phyloP scores from a whole-genome alignment of 2,888 invertebrate species.

The Myopa tessellatipennis region DNA sequence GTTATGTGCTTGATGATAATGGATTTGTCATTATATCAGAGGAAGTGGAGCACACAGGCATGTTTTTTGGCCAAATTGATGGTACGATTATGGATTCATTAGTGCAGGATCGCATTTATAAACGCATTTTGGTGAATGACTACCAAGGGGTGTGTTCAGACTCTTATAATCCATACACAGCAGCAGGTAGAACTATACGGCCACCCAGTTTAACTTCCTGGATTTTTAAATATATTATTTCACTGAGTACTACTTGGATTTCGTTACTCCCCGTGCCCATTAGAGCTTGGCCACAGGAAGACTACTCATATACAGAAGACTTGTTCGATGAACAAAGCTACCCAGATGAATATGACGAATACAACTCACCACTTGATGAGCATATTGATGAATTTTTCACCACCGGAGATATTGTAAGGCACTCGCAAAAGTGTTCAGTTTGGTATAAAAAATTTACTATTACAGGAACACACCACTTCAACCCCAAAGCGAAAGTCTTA shows the following conservation, averaged over 20 bases:
- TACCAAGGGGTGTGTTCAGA: slow-evolving; percentile 89
- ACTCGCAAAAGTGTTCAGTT: not conserved
- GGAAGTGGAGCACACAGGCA: slow-evolving; percentile 85
- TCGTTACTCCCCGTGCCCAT: slow-evolving; percentile 62
- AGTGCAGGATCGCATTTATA: slow-evolving; percentile 90
- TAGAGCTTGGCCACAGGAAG: slow-evolving; percentile 66
- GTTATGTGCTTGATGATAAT: slow-evolving; percentile 93
- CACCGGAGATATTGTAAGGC: slow-evolving; percentile 64
- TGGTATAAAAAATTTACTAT: not conserved
- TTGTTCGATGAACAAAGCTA: slow-evolving; percentile 64
- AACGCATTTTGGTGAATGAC: slow-evolving; percentile 86
- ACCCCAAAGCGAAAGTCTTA: slow-evolving; percentile 62
- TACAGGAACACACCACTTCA: slow-evolving; percentile 64
- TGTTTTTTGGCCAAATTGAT: slow-evolving; percentile 94
- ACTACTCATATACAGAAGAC: slow-evolving; percentile 64
- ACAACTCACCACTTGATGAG: slow-evolving; percentile 63
- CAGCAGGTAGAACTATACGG: slow-evolving; percentile 59
- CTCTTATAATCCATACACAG: slow-evolving; percentile 71
- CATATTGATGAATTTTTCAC: slow-evolving; percentile 65
- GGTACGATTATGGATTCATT: slow-evolving; percentile 94
- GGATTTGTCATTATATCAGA: slow-evolving; percentile 94
- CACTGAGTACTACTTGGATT: slow-evolving; percentile 63
- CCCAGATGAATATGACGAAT: slow-evolving; percentile 66
- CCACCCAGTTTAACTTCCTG: slow-evolving; percentile 61
- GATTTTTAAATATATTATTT: slow-evolving; percentile 63